Evolutionary conservation across 1,140 invertebrate genomes (phyloP).

Genomic region (Drosophila lacteicornis): DNA sequence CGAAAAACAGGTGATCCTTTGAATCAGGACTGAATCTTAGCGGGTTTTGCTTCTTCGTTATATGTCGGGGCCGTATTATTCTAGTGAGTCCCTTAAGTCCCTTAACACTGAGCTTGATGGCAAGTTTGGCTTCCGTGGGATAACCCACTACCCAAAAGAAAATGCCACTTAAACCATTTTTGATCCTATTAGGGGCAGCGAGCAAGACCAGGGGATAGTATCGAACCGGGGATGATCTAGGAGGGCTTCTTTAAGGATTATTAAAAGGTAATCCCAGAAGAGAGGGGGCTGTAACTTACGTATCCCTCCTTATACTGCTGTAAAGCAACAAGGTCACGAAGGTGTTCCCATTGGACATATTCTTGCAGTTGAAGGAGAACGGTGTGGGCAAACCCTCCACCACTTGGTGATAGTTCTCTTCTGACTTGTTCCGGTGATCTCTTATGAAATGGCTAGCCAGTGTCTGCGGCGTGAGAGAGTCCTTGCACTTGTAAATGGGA

Average conservation of each 20-base stretch:
- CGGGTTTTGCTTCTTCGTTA: background rate
- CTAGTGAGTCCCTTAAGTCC: background rate
- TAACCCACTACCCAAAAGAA: conserved; percentile 15
- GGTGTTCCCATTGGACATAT: background rate
- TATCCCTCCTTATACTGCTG: background rate
- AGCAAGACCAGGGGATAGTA: conserved; percentile 6
- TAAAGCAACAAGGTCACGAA: conserved; percentile 11
- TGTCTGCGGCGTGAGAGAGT: background rate
- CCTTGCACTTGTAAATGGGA: conserved; percentile 2
- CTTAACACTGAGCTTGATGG: conserved; percentile 2
- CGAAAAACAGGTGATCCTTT: background rate
- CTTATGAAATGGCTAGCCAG: background rate
- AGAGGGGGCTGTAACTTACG: background rate
- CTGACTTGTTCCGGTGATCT: background rate
- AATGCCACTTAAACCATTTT: background rate
- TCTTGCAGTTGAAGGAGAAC: background rate
- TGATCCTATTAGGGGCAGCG: background rate
- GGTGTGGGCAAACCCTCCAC: conserved; percentile 13
- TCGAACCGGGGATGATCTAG: background rate
- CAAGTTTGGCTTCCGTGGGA: background rate
- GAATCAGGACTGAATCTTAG: background rate
- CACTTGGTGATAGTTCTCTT: background rate
- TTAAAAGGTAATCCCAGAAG: no score
- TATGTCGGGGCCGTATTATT: background rate
- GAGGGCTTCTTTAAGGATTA: background rate